Evolutionary conservation across 1,140 invertebrate genomes (phyloP), one percentile per base, ranked within the genome.

Genomic region (Meloidogyne exigua): DNA sequence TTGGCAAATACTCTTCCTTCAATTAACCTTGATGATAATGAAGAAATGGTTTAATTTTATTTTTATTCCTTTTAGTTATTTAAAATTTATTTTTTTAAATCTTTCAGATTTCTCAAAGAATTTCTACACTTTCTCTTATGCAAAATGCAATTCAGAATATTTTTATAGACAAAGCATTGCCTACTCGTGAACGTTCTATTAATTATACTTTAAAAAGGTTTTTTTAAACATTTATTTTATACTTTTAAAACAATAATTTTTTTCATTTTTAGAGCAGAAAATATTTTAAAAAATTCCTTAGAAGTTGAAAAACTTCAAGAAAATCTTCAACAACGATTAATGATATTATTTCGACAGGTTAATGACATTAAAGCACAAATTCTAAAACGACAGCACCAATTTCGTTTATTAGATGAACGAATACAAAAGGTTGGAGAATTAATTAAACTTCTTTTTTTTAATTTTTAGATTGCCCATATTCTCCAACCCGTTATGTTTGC

Each of bases 341-440:
- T 62, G 23, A n/a, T 18, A 18, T n/a, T 71, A 26, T 71, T 71
- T 21, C 18, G 9, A 57, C 69, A 71, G n/a, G 10, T 71, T n/a
- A 71, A 71, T 32, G 69, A 71, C 15, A 23, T 71, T 25, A 71
- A 71, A 44, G 69, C 69, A 44, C 25, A 36, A 36, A 25, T 71
- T 44, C 32, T 44, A 10, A 44, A 71, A n/a, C n/a, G 2, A 25
- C 69, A 71, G 2, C 39, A 71, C 1, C 18, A 44, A 26, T 42
- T 36, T 71, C 69, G 69, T 15, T 25, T 71, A n/a, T 18, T 44
- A 15, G 69, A 71, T 26, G 44, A 71, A 26, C 36, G 39, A 18
- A 42, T 71, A 57, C 44, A 57, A 26, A 44, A 62, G 10, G 69
- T 71, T n/a, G 12, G 7, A 21, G 25, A 32, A 68, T 26, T 25